These are phyloP conservation scores for Chlamydotis undulata DNA, from an alignment of 2,113 vertebrate species.

Conservation along the genomic window DNA sequence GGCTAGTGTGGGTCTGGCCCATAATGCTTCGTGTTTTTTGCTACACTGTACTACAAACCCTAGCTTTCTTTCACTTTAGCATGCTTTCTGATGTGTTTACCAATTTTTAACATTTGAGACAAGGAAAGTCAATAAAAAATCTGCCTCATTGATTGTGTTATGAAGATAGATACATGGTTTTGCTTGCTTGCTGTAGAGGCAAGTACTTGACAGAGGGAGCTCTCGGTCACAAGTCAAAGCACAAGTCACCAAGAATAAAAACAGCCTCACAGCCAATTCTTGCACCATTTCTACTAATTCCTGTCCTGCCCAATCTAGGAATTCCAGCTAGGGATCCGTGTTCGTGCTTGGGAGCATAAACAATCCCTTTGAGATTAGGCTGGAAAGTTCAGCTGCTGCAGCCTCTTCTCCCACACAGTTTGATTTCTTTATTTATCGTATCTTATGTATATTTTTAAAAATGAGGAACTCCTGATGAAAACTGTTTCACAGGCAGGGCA, in stretches of 20 bases:
- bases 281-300: not conserved
- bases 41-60: not conserved
- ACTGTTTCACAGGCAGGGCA: not conserved
- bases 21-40: not conserved
- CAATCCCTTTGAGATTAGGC: not conserved
- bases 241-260: not conserved
- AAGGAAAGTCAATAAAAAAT: not conserved
- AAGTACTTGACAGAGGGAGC: not conserved
- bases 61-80: not conserved
- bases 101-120: not conserved
- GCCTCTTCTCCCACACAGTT: not conserved
- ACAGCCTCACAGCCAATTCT: not conserved
- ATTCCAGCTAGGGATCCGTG: not conserved
- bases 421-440: not conserved
- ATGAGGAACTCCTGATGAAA: not conserved
- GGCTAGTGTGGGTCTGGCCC: not conserved
- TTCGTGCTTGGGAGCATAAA: not conserved
- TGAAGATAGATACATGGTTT: not conserved
- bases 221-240: not conserved
- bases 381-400: not conserved
- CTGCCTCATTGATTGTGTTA: not conserved
- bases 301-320: not conserved
- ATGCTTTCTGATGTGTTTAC: not conserved
- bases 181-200: not conserved
- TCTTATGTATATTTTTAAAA: not conserved